Conservation (phyloP, 2,888 invertebrate species). For the Lordiphosa andalusiaca region DNA sequence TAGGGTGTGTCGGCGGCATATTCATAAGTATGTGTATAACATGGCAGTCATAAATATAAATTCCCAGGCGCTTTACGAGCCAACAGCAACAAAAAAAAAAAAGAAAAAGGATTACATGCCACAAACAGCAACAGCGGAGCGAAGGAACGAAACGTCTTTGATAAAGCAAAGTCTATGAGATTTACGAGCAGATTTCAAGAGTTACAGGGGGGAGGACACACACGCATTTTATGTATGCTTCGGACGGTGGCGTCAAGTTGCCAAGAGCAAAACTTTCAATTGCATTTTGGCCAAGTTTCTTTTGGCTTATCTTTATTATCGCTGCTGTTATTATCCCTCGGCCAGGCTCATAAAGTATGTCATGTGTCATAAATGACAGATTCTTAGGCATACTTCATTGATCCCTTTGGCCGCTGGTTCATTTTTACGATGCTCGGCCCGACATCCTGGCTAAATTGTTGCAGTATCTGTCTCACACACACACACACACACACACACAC, state of each 20-base stretch:
- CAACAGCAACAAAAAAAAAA: slow-evolving; percentile 1
- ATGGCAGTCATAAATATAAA: slow-evolving; percentile 41
- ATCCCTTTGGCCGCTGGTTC: slow-evolving; percentile 54
- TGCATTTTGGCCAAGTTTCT: slow-evolving; percentile 60
- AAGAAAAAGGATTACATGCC: slow-evolving; percentile 52
- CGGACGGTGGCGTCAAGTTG: slow-evolving; percentile 34
- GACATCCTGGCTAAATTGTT: slow-evolving; percentile 50
- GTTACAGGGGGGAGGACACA: slow-evolving; percentile 31
- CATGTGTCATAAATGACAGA: slow-evolving; percentile 76
- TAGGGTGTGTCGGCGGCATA: slow-evolving; percentile 1
- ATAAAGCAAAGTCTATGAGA: slow-evolving; percentile 49
- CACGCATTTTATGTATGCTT: slow-evolving; percentile 25
- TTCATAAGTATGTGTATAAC: slow-evolving; percentile 20
- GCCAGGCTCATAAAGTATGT: slow-evolving; percentile 65
- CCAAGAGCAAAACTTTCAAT: slow-evolving; percentile 59
- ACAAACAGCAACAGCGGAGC: slow-evolving; percentile 33
- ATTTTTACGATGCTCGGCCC: slow-evolving; percentile 49
- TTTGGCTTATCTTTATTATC: slow-evolving; percentile 67
- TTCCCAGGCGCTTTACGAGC: slow-evolving; percentile 44
- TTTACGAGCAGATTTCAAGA: slow-evolving; percentile 54
- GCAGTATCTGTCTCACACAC: slow-evolving; percentile 51
- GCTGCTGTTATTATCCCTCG: slow-evolving; percentile 33
- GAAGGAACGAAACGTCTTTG: slow-evolving; percentile 28
- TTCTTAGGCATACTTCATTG: slow-evolving; percentile 75
- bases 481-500: slow-evolving; percentile 22